Percentiles rank a stretch among this genome's conserved stretches.
Conservation (phyloP, 2,888 invertebrate species). For the Axea sp. region DNA sequence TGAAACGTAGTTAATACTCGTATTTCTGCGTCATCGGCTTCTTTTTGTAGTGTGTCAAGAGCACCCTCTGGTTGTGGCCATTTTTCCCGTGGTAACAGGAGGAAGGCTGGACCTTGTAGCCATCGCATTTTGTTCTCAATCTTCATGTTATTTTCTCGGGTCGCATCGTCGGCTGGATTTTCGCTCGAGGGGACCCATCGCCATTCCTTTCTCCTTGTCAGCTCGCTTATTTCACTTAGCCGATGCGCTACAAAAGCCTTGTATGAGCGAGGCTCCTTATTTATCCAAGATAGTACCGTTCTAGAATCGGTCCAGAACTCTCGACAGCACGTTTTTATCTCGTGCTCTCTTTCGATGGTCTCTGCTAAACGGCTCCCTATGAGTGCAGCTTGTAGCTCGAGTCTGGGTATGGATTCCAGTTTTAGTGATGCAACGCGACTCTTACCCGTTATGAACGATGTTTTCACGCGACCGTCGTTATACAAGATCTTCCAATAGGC, state of each 20-base stretch:
- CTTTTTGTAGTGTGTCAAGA: too few species aligned
- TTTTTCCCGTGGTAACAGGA: background rate
- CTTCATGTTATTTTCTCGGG: background rate
- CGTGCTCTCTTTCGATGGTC: conserved; percentile 17
- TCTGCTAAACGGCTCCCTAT: conserved; percentile 19
- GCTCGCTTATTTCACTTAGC: conserved; percentile 62
- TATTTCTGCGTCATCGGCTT: too few species aligned
- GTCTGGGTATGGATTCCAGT: conserved; percentile 5
- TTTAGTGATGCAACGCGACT: conserved; percentile 25
- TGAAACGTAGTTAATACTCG: too few species aligned
- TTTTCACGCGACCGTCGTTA: background rate
- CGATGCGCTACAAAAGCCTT: conserved; percentile 59
- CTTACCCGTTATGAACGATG: conserved; percentile 7
- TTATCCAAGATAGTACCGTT: conserved; percentile 3
- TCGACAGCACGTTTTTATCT: background rate
- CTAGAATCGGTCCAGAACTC: conserved; percentile 21
- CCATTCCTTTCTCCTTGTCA: conserved; percentile 53
- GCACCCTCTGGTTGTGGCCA: too few species aligned
- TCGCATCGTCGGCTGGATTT: conserved; percentile 65
- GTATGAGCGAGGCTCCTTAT: background rate
- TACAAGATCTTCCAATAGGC: conserved; percentile 21
- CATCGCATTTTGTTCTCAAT: background rate
- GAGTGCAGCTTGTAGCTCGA: conserved; percentile 35
- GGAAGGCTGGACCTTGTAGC: background rate
- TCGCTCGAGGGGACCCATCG: conserved; percentile 59